Conservation (phyloP, 2,888 invertebrate species). For the Cyrtodaria siliqua region DNA sequence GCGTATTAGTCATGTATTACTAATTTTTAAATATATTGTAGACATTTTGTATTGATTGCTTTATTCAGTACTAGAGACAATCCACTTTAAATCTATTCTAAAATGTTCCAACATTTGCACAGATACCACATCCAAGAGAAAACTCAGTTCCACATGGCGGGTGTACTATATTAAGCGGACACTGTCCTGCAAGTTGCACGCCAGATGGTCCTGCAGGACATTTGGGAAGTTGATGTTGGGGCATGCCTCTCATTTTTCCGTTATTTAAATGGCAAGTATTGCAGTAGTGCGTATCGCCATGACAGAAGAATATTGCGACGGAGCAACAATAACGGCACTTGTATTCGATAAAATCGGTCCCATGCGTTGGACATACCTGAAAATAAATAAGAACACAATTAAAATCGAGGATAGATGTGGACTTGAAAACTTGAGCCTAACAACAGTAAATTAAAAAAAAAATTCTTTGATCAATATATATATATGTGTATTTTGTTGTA, state of each 20-base stretch:
- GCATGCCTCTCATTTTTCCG: constrained; percentile 97
- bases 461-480: background rate
- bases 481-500: background rate
- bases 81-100: constrained; percentile 7
- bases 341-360: constrained; percentile 97
- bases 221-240: constrained; percentile 94
- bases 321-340: constrained; percentile 99
- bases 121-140: constrained; percentile 57
- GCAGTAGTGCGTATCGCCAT: constrained; percentile 99
- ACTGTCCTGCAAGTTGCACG: constrained; percentile 35
- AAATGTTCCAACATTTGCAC: constrained; percentile 47
- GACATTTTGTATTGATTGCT: too few species aligned
- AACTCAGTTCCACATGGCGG: constrained; percentile 56
- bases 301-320: constrained; percentile 99
- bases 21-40: too few species aligned
- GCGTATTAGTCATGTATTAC: too few species aligned
- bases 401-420: too few species aligned
- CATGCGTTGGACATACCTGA: constrained; percentile 96
- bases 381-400: too few species aligned
- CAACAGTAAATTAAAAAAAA: too few species aligned
- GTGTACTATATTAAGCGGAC: constrained; percentile 51
- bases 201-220: constrained; percentile 93
- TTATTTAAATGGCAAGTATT: constrained; percentile 95
- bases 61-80: too few species aligned
- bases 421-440: too few species aligned